Base-by-base conservation (phyloP, 2,113 vertebrate species). In the Dendropsophus ebraccatus region DNA sequence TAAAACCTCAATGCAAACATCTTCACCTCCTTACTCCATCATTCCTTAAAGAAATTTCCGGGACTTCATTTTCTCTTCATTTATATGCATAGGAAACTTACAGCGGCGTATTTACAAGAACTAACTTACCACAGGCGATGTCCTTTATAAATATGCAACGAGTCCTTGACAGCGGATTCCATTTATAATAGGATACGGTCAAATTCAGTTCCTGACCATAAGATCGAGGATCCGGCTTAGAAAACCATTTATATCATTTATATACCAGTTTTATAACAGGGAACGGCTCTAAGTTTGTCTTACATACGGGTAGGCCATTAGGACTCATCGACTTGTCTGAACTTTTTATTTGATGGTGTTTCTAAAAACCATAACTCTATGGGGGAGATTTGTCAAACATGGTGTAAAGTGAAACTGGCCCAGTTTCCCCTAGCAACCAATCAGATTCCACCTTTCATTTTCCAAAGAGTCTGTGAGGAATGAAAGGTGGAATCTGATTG, bases 81-180 rank as follows among this genome's bases (percentile, higher is more conserved):
- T 87, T 87, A 74, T 72, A 87, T 87, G 77, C 85, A 87, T 56
- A 35, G 67, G 54, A 81, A 73, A 81, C 74, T 49, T 81, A 54
- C 85, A 81, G 69, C 49, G 17, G 52, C 50, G 14, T 81, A 81
- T 87, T 87, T 87, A 87, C 78, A 81, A 81, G 78, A 74, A 86
- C 4, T 45, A 23, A 30, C 77, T 49, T 73, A 81, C 77, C 76
- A 45, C 65, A 41, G 47, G 69, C 85, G 3, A 72, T 81, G 85
- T 62, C 85, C 78, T 81, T 87, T 74, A 87, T 87, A 74, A 87
- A 87, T 87, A 87, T 87, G 85, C 77, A 87, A 62, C 73, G 52
- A 49, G 77, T 87, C 70, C 67, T 62, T 47, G 50, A 74, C 85
- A n/a, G 56, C 12, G 25, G 32, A 21, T 60, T 49, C 28, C 30